Evolutionary conservation across 2,113 vertebrate genomes (phyloP).

Genomic region (Erythrocercus mccallii): DNA sequence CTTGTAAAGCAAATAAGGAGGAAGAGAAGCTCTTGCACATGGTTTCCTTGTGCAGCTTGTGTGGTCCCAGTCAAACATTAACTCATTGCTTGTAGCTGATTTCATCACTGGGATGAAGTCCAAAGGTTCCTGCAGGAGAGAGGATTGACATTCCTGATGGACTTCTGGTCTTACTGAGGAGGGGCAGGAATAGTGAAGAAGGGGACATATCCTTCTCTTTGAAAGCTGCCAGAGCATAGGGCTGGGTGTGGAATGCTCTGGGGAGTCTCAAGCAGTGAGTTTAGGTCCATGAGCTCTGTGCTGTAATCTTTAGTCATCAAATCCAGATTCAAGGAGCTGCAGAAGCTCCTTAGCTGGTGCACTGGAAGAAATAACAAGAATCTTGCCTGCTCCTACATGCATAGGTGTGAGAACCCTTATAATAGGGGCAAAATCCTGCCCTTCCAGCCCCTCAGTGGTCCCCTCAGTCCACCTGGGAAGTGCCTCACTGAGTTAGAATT

Average conservation of each 20-base stretch:
- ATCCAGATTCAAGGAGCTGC: not conserved
- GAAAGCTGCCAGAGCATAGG: not conserved
- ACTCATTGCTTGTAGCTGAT: conserved; percentile 15
- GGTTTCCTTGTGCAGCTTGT: not conserved
- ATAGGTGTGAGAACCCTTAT: accelerated
- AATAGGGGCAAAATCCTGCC: not conserved
- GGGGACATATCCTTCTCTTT: not conserved
- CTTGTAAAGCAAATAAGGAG: conserved; percentile 24
- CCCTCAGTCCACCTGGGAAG: not conserved
- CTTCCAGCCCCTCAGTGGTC: not conserved
- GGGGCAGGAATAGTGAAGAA: not conserved
- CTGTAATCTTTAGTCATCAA: not conserved
- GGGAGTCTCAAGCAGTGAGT: not conserved
- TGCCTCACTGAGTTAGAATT: not conserved
- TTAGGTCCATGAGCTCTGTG: not conserved
- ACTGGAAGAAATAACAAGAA: not conserved
- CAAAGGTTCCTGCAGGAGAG: conserved; percentile 15
- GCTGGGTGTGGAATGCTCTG: not conserved
- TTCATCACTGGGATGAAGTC: conserved; percentile 60
- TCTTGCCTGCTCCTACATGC: not conserved
- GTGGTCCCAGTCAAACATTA: conserved; percentile 65
- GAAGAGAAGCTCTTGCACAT: not conserved
- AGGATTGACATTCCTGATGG: not conserved
- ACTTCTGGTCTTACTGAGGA: conserved; percentile 5
- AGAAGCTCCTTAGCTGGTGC: not conserved